phyloP scores from a whole-genome alignment of 2,888 invertebrate genomes.

The Andrena fulva region DNA sequence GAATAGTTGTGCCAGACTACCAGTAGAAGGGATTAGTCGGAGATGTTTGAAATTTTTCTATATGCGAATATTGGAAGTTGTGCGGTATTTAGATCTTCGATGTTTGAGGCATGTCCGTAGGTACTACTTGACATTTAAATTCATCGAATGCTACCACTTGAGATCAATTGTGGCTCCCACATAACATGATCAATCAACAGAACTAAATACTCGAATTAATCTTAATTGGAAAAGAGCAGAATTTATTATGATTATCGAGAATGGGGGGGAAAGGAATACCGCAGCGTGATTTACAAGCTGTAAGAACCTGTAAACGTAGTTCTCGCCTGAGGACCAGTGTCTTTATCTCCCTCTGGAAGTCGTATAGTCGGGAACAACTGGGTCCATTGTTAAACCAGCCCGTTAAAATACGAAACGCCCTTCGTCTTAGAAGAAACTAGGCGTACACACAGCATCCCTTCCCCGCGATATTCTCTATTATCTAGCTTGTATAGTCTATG shows the following conservation, averaged over 20 bases:
- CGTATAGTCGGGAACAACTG: constrained; percentile 64
- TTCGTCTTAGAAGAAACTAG: constrained; percentile 67
- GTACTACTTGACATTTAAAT: not conserved
- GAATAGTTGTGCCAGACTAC: not conserved
- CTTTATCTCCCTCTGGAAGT: constrained; percentile 71
- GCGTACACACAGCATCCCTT: constrained; percentile 55
- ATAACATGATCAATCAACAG: not conserved
- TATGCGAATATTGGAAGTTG: not conserved
- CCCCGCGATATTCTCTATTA: constrained; percentile 66
- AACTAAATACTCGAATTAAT: not conserved
- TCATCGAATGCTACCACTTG: not conserved
- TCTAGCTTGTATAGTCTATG: constrained; percentile 75
- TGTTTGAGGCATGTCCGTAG: not conserved
- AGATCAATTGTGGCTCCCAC: not conserved
- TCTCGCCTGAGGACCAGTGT: constrained; percentile 54
- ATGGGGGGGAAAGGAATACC: not conserved
- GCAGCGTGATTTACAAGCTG: not conserved
- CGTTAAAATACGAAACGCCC: constrained; percentile 82
- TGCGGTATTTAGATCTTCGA: not conserved
- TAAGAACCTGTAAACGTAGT: constrained; percentile 30
- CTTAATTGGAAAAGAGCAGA: not conserved
- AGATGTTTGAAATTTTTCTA: not conserved
- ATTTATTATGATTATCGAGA: not conserved
- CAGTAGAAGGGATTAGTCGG: not conserved
- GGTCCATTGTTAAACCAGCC: constrained; percentile 79